Percentiles rank a stretch among this genome's conserved stretches.
These are phyloP conservation scores for Alviniconcha marisindica DNA, from an alignment of 1,140 invertebrate species.

Conservation along the genomic window DNA sequence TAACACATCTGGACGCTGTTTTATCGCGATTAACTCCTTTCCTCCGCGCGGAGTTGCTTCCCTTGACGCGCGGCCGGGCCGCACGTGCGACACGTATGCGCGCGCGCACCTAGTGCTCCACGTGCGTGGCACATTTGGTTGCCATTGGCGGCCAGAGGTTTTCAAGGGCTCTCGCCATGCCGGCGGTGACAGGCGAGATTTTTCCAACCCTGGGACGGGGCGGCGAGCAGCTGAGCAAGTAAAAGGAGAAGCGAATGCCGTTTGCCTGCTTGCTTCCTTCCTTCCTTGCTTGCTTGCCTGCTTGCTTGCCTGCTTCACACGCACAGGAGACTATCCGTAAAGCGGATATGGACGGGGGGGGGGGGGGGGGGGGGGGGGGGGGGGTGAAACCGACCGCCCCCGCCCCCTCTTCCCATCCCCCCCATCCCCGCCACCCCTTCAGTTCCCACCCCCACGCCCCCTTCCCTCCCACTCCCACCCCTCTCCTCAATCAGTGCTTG, in stretches of 20 bases:
- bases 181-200: background rate
- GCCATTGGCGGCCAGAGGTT: background rate
- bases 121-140: constrained; percentile 1
- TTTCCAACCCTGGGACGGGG: too few species aligned
- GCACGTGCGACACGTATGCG: background rate
- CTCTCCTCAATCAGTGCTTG: too few species aligned
- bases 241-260: background rate
- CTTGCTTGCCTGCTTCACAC: background rate
- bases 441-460: background rate
- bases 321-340: background rate
- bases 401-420: background rate
- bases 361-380: too few species aligned
- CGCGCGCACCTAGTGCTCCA: constrained; percentile 4
- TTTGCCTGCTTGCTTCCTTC: too few species aligned
- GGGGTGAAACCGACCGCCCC: background rate
- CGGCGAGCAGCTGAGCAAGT: background rate
- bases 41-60: background rate
- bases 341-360: background rate
- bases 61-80: background rate
- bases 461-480: too few species aligned
- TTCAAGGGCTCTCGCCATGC: background rate
- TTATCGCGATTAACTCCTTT: constrained; percentile 13
- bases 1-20: background rate
- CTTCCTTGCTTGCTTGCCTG: background rate
- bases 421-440: too few species aligned